Conservation (phyloP, 2,113 vertebrate species). For the Choloepus hoffmanni region DNA sequence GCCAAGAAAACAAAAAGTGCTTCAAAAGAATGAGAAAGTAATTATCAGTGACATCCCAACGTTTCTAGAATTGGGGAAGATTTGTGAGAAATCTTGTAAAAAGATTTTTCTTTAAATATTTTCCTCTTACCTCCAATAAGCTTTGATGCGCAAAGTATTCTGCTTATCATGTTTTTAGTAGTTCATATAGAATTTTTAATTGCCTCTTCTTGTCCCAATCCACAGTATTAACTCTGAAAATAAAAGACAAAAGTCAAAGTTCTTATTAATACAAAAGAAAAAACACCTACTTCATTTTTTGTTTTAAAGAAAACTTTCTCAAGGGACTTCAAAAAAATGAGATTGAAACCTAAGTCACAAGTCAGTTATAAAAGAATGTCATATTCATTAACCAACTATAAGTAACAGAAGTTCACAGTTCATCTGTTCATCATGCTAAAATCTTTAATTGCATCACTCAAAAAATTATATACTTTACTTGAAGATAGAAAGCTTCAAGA, state of each 20-base stretch:
- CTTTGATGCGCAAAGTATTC: neutral
- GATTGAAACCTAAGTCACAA: neutral
- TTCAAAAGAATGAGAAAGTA: neutral
- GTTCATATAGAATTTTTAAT: conserved; percentile 21
- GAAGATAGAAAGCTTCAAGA: neutral
- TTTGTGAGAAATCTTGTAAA: neutral
- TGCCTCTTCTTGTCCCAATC: neutral
- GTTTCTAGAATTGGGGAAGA: neutral
- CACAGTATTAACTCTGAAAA: neutral
- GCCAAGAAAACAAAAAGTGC: neutral
- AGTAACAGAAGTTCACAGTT: neutral
- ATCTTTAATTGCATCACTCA: neutral
- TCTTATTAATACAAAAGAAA: neutral
- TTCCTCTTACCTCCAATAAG: neutral
- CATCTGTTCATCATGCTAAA: neutral
- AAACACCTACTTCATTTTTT: neutral
- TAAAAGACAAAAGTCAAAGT: conserved; percentile 1
- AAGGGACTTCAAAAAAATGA: conserved; percentile 15
- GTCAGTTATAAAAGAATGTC: neutral
- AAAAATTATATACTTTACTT: neutral
- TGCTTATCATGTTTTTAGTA: neutral
- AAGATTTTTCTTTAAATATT: neutral
- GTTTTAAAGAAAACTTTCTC: conserved; percentile 36
- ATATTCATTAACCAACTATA: neutral
- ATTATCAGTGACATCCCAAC: neutral